These are phyloP conservation scores for Pachyrhynchus sulphureomaculatus DNA, from an alignment of 1,140 invertebrate genomes.

Conservation along the genomic window DNA sequence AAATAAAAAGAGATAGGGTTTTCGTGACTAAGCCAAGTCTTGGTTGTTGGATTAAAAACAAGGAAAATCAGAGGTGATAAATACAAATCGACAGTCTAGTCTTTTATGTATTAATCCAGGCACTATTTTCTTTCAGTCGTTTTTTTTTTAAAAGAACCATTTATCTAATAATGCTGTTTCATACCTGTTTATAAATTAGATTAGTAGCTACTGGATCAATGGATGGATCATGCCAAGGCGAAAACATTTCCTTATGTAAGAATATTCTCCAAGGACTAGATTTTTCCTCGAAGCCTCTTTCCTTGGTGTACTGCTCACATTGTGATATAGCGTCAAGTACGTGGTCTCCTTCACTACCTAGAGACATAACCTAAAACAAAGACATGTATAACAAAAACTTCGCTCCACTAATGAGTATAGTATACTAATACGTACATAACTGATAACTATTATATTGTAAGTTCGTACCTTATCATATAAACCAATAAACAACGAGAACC, in stretches of 20 bases:
- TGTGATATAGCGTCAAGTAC: slow-evolving; percentile 94
- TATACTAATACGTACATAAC: too few relatives aligned
- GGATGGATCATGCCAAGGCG: slow-evolving; percentile 87
- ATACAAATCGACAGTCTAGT: too few relatives aligned
- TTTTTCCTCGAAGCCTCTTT: slow-evolving; percentile 76
- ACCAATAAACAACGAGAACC: slow-evolving; percentile 90
- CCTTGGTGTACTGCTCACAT: slow-evolving; percentile 93
- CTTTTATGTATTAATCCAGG: too few relatives aligned
- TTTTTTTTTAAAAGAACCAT: too few relatives aligned
- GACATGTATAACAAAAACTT: not conserved
- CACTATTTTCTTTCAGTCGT: too few relatives aligned
- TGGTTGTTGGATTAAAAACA: too few relatives aligned
- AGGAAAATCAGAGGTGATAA: too few relatives aligned
- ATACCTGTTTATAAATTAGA: slow-evolving; percentile 76
- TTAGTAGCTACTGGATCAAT: slow-evolving; percentile 79
- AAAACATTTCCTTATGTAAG: slow-evolving; percentile 88
- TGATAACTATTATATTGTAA: not conserved
- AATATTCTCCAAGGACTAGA: slow-evolving; percentile 77
- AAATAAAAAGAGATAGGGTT: too few relatives aligned
- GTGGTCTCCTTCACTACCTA: slow-evolving; percentile 76
- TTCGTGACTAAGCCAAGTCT: too few relatives aligned
- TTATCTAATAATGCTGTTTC: too few relatives aligned
- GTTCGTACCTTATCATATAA: slow-evolving; percentile 66
- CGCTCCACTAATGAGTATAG: too few relatives aligned
- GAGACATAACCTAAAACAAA: slow-evolving; percentile 55